Percentiles rank a stretch among this genome's conserved stretches.
Conservation (phyloP, 2,797 vertebrate species). For the Micropoecilia bifurca region DNA sequence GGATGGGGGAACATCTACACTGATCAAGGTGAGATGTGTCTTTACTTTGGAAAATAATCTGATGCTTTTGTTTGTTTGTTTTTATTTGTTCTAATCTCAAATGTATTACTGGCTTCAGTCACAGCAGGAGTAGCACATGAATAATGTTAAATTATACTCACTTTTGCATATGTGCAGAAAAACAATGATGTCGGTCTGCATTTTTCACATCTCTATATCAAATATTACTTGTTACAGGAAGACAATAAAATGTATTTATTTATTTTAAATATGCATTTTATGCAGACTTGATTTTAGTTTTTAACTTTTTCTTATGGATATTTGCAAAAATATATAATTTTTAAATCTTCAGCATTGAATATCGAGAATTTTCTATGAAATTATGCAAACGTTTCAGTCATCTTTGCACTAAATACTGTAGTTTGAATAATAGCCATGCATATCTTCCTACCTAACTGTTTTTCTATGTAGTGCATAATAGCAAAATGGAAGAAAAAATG, state of each 20-base stretch:
- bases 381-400: neutral
- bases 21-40: conserved; percentile 62
- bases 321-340: neutral
- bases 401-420: neutral
- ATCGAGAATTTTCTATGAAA: neutral
- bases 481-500: neutral
- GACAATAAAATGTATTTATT: neutral
- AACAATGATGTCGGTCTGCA: neutral
- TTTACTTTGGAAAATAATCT: neutral
- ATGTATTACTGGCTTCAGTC: neutral
- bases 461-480: neutral
- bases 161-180: neutral
- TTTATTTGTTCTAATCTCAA: neutral
- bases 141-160: neutral
- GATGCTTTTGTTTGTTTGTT: neutral
- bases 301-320: neutral
- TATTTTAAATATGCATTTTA: neutral
- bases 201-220: neutral
- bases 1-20: conserved; percentile 82
- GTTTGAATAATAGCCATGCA: neutral
- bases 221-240: neutral
- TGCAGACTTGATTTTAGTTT: neutral
- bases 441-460: neutral
- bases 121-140: neutral
- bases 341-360: neutral